Base-by-base conservation (phyloP, 2,797 vertebrate genomes). In the Steatocranus sp. region DNA sequence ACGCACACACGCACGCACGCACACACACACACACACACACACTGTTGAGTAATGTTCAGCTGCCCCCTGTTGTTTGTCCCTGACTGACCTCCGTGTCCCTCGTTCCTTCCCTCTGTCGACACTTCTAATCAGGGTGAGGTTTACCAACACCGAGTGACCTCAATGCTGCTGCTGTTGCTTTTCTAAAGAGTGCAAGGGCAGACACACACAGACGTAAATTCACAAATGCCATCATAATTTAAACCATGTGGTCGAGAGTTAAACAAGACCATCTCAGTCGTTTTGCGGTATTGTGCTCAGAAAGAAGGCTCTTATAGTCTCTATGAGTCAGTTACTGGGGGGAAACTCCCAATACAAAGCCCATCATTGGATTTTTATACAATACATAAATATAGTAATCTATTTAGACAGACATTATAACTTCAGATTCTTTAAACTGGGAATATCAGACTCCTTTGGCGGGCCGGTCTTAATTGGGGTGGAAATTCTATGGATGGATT, bases 391-490 rank as follows among this genome's bases (percentile, higher is more conserved):
- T 61, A 34, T 36, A 61, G 32, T 36, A 61, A 61, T 36, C 36
- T n/a, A 61, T 61, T 36, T 36, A 34, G 56, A 61, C 32, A 12
- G 30, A 61, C 11, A n/a, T 11, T 38, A 6, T 58, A 25, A n/a
- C 18, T 23, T 36, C 25, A 51, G 18, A 50, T 73, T 25, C 12
- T 43, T 58, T 27, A 56, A 56, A 76, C 0, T 10, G 14, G 36
- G 63, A 41, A 25, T 68, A 25, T 68, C 63, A 43, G 36, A 68
- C 12, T 61, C n/a, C 36, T 8, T 68, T 41, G 20, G 36, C 3
- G 0, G 63, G 36, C 8, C 3, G 0, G n/a, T 15, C 36, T 15
- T 15, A 41, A 23, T 6, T 41, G 12, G n/a, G 36, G 0, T 41
- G 20, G 63, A 66, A 58, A 61, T 61, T 61, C 56, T 61, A 34